Percentiles rank a stretch among this genome's conserved stretches.
Conservation (phyloP, 2,888 invertebrate species). For the Anodontia alba region DNA sequence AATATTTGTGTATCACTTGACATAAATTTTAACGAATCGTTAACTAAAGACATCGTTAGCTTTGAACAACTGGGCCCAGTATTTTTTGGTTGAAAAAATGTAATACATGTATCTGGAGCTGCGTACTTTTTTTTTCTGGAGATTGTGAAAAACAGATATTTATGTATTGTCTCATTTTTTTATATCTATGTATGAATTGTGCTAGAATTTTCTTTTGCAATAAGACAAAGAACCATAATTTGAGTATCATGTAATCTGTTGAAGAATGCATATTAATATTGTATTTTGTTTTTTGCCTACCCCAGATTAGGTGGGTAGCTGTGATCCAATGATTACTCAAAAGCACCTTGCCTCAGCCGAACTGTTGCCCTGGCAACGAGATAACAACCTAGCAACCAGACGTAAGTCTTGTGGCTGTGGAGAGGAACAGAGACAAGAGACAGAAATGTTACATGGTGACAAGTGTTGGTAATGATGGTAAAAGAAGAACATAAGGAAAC, state of each 20-base stretch:
- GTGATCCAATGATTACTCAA: conserved; percentile 40
- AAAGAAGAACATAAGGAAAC: too few relatives aligned
- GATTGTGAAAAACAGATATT: too few relatives aligned
- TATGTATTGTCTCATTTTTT: too few relatives aligned
- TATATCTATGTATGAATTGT: too few relatives aligned
- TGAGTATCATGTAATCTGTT: neutral
- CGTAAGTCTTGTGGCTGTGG: neutral
- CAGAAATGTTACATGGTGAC: neutral
- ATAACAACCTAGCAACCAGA: conserved; percentile 8
- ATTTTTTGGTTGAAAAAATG: too few relatives aligned
- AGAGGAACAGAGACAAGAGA: neutral
- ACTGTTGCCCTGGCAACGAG: conserved; percentile 35
- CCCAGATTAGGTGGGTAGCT: conserved; percentile 83
- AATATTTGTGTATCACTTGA: too few relatives aligned
- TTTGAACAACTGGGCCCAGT: too few relatives aligned
- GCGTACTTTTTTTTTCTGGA: too few relatives aligned
- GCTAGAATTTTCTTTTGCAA: neutral
- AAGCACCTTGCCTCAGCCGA: conserved; percentile 53
- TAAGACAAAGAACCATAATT: neutral
- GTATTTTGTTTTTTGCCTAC: conserved; percentile 81
- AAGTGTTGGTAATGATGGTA: neutral
- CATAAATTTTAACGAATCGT: too few relatives aligned
- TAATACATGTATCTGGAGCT: too few relatives aligned
- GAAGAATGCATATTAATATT: conserved; percentile 55
- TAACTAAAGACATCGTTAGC: too few relatives aligned